Conservation (phyloP, 92 coral and sea anemone genomes). For the Palythoa heliodiscus region DNA sequence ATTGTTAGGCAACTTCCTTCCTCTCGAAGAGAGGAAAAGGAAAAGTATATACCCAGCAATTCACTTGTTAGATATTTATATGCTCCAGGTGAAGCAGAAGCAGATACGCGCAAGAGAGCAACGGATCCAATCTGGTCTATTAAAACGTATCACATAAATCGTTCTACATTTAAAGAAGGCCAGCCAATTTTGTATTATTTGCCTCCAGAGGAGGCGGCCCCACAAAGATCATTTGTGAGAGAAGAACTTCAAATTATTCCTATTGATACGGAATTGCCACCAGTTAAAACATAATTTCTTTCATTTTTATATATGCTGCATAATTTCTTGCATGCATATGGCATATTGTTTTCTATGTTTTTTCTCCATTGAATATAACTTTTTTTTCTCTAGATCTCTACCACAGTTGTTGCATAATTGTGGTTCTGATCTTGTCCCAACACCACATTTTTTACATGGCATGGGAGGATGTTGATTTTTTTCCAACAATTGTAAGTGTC, state of each 20-base stretch:
- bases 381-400: no score
- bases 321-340: no score
- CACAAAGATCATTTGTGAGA: constrained; percentile 32
- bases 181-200: constrained; percentile 40
- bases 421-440: no score
- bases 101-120: constrained; percentile 32
- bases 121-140: constrained; percentile 44
- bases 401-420: no score
- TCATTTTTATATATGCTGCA: no score
- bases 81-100: constrained; percentile 38
- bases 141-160: neutral
- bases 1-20: neutral
- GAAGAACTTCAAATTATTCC: constrained; percentile 40
- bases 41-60: neutral
- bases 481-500: no score
- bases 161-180: neutral
- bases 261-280: neutral
- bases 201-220: neutral
- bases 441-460: no score
- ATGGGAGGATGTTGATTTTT: no score
- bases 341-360: no score
- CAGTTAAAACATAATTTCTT: no score
- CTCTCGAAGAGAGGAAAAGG: neutral
- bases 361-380: no score
- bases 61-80: constrained; percentile 20